A percentile compares a stretch with the other conserved stretches of the same genome.
Evolutionary conservation across 2,113 vertebrate species (phyloP).

Genomic region (Lophotis ruficrista): DNA sequence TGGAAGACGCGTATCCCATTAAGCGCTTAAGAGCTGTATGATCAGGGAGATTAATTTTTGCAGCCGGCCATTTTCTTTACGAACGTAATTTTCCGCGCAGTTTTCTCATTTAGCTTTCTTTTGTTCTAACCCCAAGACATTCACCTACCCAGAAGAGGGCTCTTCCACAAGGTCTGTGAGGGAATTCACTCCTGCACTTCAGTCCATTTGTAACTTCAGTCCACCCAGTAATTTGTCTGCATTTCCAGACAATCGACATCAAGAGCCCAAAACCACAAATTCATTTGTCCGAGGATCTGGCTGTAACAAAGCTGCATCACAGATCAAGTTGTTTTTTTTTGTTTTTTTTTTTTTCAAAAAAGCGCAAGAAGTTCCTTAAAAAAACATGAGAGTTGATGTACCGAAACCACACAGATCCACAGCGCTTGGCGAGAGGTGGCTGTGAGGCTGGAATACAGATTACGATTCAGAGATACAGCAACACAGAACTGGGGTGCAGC

Average conservation of each 20-base stretch:
- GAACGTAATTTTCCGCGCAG: slow-evolving; percentile 33
- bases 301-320: not conserved
- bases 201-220: too few relatives aligned
- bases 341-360: not conserved
- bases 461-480: not conserved
- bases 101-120: slow-evolving; percentile 35
- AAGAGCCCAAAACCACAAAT: not conserved
- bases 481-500: not conserved
- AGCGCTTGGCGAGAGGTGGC: accelerated
- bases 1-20: not conserved
- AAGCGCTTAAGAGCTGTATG: slow-evolving; percentile 22
- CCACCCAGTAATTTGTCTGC: not conserved
- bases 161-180: not conserved
- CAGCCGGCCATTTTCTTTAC: slow-evolving; percentile 46
- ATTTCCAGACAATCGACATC: not conserved
- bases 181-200: not conserved
- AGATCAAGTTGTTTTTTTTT: not conserved
- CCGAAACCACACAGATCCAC: not conserved
- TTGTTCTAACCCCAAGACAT: not conserved
- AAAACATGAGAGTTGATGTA: not conserved
- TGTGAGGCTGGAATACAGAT: not conserved
- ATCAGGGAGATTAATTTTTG: slow-evolving; percentile 60
- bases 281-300: not conserved
- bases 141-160: not conserved
- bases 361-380: not conserved